Percentiles rank a stretch among this genome's conserved stretches.
phyloP scores from a whole-genome alignment of 2,113 vertebrate species.

The Hyperoodon ampullatus region DNA sequence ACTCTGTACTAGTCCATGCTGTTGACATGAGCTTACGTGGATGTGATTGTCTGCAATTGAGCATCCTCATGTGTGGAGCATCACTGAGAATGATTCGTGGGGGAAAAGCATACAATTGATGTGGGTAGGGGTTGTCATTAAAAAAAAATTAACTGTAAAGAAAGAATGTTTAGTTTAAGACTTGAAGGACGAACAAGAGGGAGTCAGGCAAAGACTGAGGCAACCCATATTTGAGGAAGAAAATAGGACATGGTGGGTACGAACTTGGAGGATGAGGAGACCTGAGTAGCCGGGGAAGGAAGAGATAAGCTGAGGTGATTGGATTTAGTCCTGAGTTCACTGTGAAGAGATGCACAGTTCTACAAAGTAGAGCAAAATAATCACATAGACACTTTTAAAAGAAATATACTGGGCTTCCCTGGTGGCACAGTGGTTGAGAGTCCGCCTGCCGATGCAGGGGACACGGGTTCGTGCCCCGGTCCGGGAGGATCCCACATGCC shows the following conservation, averaged over 20 bases:
- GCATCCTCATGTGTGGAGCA: rapidly evolving
- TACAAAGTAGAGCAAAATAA: too few relatives aligned
- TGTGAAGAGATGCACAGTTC: neutral
- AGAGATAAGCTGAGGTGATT: neutral
- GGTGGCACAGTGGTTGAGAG: too few relatives aligned
- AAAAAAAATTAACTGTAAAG: too few relatives aligned
- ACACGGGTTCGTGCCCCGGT: too few relatives aligned
- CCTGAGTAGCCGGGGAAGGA: too few relatives aligned
- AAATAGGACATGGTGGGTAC: neutral
- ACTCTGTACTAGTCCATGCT: neutral
- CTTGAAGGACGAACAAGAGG: neutral
- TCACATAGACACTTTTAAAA: neutral
- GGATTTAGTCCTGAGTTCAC: neutral
- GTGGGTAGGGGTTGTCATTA: neutral
- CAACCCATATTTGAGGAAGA: neutral
- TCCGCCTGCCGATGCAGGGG: too few relatives aligned
- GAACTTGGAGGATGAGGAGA: neutral
- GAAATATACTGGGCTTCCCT: too few relatives aligned
- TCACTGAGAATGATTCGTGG: too few relatives aligned
- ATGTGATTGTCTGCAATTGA: neutral
- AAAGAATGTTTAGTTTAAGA: too few relatives aligned
- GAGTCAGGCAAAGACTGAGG: neutral
- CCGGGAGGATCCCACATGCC: too few relatives aligned
- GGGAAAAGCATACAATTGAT: neutral
- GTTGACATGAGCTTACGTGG: too few relatives aligned